phyloP scores from a whole-genome alignment of 2,888 invertebrate species.

The Erebia palarica region DNA sequence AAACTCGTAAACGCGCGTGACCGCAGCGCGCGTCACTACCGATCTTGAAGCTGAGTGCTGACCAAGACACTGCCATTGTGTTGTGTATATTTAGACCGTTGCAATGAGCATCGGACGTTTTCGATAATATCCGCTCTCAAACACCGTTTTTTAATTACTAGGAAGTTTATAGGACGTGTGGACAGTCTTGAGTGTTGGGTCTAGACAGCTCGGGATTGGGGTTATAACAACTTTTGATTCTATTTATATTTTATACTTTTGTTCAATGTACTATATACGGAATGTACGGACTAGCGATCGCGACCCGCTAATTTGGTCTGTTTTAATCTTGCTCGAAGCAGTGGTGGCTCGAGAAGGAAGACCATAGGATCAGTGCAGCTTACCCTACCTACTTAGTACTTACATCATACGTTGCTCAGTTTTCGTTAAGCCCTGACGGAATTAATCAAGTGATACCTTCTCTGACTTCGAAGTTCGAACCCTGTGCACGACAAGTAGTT shows the following conservation, averaged over 20 bases:
- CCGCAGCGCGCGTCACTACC: constrained; percentile 63
- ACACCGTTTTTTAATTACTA: not conserved
- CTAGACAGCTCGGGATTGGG: not conserved
- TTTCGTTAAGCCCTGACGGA: no score
- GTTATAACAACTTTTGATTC: no score
- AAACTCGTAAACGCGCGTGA: constrained; percentile 60
- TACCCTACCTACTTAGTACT: no score
- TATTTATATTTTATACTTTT: not conserved
- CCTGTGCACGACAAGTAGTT: no score
- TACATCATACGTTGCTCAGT: no score
- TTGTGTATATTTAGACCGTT: constrained; percentile 73
- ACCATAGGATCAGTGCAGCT: no score
- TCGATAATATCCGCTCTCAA: constrained; percentile 19
- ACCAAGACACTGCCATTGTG: constrained; percentile 78
- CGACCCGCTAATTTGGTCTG: not conserved
- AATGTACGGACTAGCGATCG: no score
- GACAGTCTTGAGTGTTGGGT: not conserved
- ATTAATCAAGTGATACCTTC: no score
- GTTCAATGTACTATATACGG: not conserved
- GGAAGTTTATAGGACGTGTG: not conserved
- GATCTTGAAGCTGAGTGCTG: constrained; percentile 64
- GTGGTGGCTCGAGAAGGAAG: no score
- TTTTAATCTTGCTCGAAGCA: no score
- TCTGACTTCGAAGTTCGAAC: no score
- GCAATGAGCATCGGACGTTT: constrained; percentile 48